These are phyloP conservation scores for fruit fly (Drosophila melanogaster) DNA, from an alignment of 1,140 invertebrate species.

Conservation along the genomic window Release_6_plus_ISO1_MT NT_037436.4:21127501-21128000, in stretches of 20 bases:
- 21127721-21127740: conserved; percentile 67
- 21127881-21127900: conserved; percentile 53
- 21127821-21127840: conserved; percentile 74
- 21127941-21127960: background rate
- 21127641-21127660: conserved; percentile 41
- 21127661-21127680: conserved; percentile 62
- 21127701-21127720: conserved; percentile 81
- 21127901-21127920: conserved; percentile 69
- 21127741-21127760: conserved; percentile 49
- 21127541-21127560: conserved; percentile 25
- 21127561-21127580: conserved; percentile 9
- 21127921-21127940: conserved; percentile 57
- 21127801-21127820: conserved; percentile 44
- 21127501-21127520: background rate
- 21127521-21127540: conserved; percentile 1
- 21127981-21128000: conserved; percentile 47
- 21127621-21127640: conserved; percentile 61
- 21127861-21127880: conserved; percentile 40
- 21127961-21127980: conserved; percentile 44
- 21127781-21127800: conserved; percentile 55
- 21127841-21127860: conserved; percentile 82
- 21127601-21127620: conserved; percentile 78
- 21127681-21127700: conserved; percentile 65
- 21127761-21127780: conserved; percentile 53
- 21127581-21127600: conserved; percentile 66